Evolutionary conservation across 2,888 invertebrate species (phyloP), one percentile per base, ranked within the genome.

Genomic region (Troides helena): DNA sequence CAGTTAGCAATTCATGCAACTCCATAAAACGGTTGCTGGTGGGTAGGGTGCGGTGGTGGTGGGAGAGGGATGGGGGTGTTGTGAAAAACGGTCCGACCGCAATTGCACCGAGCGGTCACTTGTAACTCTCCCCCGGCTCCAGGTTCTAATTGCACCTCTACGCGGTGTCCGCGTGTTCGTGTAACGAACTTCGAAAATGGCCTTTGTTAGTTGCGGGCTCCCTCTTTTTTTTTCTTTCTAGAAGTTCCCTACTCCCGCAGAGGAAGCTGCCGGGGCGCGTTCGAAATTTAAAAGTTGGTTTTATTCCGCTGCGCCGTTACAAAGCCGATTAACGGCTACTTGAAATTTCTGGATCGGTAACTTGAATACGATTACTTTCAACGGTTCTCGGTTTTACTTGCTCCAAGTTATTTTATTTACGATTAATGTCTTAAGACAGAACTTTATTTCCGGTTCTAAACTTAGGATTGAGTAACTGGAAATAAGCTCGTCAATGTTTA

Each of bases 111-210:
- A 76, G 79, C 80, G 82, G 81, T 79, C 80, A 80, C 80, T 83
- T 75, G 74, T 75, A 74, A 74, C 76, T 76, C 74, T 81, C 80
- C 75, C 71, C 77, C 75, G 74, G 79, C 77, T 82, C 84, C 81
- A 84, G 82, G 82, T 82, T 79, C 81, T 85, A 86, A 86, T 86
- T 86, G 86, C 82, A 74, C 79, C 81, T 77, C 81, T 80, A 77
- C 80, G 81, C 77, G 76, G 75, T 74, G 75, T 77, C 76, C 74
- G 74, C 71, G 72, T 76, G 53, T 58, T 23, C 74, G 72, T 74
- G 76, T 79, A 82, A 82, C 83, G 80, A 81, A 81, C 80, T 80
- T 80, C 75, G 73, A 76, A 77, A 82, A 82, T 75, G 77, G 77
- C 76, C 69, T 69, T 72, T 71, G 69, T 74, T 74, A 72, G 68